A percentile compares a stretch with the other conserved stretches of the same genome.
Evolutionary conservation across 2,113 vertebrate genomes (phyloP).

Genomic region (Corydoras maculifer): DNA sequence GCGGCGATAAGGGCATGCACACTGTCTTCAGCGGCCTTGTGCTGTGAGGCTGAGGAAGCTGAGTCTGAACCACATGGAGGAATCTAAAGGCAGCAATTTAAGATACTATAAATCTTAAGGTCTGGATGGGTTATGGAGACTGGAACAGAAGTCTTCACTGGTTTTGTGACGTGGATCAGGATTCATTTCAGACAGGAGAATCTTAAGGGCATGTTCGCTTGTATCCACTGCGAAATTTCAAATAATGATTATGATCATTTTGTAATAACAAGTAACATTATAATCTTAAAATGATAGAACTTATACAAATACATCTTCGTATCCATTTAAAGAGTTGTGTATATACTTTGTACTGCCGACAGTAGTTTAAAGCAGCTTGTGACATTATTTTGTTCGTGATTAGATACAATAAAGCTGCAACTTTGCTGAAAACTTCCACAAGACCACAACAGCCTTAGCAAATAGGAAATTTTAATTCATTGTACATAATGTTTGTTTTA

Average conservation of each 20-base stretch:
- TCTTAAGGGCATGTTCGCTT: constrained; percentile 4
- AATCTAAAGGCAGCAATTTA: not conserved
- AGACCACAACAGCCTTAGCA: too few species aligned
- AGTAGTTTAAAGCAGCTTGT: not conserved
- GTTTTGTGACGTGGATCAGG: not conserved
- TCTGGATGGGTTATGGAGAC: constrained; percentile 9
- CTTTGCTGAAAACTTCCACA: too few species aligned
- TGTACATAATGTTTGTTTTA: too few species aligned
- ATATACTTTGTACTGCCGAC: constrained; percentile 2
- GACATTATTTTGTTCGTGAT: too few species aligned
- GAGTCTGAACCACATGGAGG: not conserved
- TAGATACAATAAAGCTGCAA: too few species aligned
- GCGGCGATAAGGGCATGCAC: not conserved
- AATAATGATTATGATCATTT: too few species aligned
- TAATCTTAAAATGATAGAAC: too few species aligned
- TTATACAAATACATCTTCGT: not conserved
- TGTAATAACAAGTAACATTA: too few species aligned
- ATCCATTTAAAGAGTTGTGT: constrained; percentile 1
- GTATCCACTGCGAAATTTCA: constrained; percentile 3
- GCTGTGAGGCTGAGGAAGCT: not conserved
- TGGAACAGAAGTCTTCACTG: constrained; percentile 12
- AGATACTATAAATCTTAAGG: not conserved
- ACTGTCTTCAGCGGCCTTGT: not conserved
- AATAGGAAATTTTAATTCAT: too few species aligned
- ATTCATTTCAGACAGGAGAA: not conserved